Conservation (phyloP, 2,888 invertebrate genomes). For the Hirudinaria manillensis region DNA sequence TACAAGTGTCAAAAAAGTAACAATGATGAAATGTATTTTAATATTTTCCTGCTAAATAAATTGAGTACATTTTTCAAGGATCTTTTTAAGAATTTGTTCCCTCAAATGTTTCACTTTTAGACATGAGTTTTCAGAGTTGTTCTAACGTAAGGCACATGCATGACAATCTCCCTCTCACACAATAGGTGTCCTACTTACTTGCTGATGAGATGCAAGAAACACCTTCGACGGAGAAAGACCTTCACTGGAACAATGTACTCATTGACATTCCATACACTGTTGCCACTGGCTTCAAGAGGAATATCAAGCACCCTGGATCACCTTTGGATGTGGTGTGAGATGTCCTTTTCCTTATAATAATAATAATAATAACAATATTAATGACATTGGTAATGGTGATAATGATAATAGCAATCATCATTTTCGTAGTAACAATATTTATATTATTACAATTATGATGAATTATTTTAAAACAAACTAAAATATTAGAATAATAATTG, state of each 20-base stretch:
- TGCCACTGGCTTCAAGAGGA: constrained; percentile 12
- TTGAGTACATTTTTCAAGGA: neutral
- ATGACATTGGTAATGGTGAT: no score
- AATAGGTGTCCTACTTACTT: constrained; percentile 9
- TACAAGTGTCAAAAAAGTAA: neutral
- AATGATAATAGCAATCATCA: no score
- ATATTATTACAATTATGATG: no score
- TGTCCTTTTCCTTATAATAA: no score
- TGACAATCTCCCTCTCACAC: no score
- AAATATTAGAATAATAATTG: no score
- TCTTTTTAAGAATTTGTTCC: no score
- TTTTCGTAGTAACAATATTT: no score
- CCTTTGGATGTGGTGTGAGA: constrained; percentile 5
- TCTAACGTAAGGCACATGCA: no score
- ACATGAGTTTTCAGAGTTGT: no score
- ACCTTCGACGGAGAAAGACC: constrained; percentile 8
- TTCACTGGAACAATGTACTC: neutral
- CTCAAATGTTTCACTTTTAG: neutral
- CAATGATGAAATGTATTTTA: neutral
- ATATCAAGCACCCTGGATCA: constrained; percentile 2
- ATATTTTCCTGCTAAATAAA: neutral
- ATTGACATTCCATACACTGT: constrained; percentile 24
- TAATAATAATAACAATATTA: no score
- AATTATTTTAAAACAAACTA: no score
- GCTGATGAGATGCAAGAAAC: constrained; percentile 24